phyloP scores from a whole-genome alignment of 2,113 vertebrate species.

The Aix galericulata region DNA sequence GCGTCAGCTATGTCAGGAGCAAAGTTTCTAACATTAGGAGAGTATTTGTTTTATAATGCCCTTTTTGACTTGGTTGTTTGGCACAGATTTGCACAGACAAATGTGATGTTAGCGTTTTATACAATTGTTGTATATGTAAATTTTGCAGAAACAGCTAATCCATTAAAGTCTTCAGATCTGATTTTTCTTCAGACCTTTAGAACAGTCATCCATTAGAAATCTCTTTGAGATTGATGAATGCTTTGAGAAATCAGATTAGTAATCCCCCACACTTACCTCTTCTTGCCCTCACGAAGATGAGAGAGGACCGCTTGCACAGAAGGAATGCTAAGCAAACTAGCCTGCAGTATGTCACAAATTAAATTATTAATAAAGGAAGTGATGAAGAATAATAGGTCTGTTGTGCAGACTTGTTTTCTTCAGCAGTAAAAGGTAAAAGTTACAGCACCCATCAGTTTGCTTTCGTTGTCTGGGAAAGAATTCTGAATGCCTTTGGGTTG shows the following conservation, averaged over 20 bases:
- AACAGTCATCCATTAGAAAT: slow-evolving; percentile 23
- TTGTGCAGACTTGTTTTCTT: background rate
- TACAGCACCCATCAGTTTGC: background rate
- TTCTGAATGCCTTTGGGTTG: background rate
- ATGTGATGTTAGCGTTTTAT: background rate
- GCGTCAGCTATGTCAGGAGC: background rate
- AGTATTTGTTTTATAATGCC: background rate
- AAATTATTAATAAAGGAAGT: background rate
- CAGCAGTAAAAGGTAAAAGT: background rate
- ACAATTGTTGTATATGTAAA: background rate
- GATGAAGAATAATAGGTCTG: background rate
- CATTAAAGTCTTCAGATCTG: background rate
- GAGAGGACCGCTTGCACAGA: background rate
- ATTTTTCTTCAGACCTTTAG: slow-evolving; percentile 28
- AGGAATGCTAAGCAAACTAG: background rate
- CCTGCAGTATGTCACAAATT: background rate
- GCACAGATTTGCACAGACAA: background rate
- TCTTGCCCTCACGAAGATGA: background rate
- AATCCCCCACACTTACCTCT: background rate
- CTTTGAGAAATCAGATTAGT: background rate
- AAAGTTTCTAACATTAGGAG: background rate
- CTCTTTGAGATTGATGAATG: slow-evolving; percentile 15
- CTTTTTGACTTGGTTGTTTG: background rate
- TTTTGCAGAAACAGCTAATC: background rate
- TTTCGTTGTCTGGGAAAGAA: background rate